Conservation (phyloP, 2,888 invertebrate genomes). For the Tetramorium bicarinatum region DNA sequence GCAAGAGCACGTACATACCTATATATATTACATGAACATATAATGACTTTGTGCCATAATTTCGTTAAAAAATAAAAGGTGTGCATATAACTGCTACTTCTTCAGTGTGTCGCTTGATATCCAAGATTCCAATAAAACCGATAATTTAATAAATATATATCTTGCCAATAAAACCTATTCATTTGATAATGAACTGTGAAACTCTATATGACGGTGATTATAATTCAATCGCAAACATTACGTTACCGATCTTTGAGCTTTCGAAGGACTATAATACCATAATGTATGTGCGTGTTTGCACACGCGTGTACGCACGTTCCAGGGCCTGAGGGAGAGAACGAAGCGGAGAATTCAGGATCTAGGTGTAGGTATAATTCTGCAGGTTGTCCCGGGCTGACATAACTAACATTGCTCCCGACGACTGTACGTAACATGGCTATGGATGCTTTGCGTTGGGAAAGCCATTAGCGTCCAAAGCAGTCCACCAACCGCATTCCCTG, state of each 20-base stretch:
- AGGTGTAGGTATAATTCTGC: conserved; percentile 66
- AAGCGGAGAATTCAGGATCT: conserved; percentile 63
- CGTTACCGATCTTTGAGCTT: background rate
- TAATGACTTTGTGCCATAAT: background rate
- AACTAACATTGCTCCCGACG: conserved; percentile 72
- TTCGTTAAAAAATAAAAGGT: background rate
- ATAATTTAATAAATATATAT: conserved; percentile 16
- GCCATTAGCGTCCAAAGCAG: conserved; percentile 77
- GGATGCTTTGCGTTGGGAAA: conserved; percentile 73
- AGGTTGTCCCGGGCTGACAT: conserved; percentile 71
- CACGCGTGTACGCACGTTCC: conserved; percentile 20
- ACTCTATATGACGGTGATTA: background rate
- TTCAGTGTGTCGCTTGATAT: background rate
- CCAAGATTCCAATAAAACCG: background rate
- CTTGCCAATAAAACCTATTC: background rate
- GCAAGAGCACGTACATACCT: background rate
- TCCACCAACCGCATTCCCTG: conserved; percentile 62
- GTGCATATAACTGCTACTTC: background rate
- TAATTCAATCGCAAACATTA: background rate
- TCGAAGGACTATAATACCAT: background rate
- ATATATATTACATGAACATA: no score
- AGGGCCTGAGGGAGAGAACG: conserved; percentile 34
- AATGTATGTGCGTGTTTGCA: background rate
- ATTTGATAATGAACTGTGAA: background rate
- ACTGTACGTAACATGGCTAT: conserved; percentile 58